Evolutionary conservation across 1,140 invertebrate genomes (phyloP).

Genomic region (Anastrepha obliqua): DNA sequence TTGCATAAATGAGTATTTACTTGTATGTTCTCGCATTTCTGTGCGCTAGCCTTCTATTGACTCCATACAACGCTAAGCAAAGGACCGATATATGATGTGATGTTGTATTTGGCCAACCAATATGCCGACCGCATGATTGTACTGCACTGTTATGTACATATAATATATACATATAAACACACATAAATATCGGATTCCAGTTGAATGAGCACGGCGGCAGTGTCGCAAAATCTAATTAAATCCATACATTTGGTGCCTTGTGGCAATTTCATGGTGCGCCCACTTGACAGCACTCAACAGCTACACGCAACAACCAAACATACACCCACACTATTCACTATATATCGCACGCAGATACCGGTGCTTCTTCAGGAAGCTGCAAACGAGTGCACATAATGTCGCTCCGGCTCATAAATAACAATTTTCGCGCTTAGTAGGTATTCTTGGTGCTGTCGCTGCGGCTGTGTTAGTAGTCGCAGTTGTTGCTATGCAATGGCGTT

Average conservation of each 20-base stretch:
- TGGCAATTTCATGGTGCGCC: conserved; percentile 3
- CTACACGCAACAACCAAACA: neutral
- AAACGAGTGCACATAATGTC: no score
- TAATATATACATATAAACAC: neutral
- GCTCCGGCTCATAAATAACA: no score
- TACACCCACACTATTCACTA: neutral
- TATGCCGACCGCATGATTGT: neutral
- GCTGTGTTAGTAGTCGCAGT: no score
- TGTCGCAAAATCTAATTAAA: conserved; percentile 5
- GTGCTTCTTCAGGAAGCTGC: no score
- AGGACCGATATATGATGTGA: neutral
- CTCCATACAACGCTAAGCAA: neutral
- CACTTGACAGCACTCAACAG: neutral
- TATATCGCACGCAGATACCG: no score
- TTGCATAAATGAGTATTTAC: neutral
- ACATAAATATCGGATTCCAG: neutral
- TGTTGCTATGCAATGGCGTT: no score
- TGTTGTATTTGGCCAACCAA: neutral
- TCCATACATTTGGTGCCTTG: neutral
- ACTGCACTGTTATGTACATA: neutral
- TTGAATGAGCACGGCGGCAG: neutral
- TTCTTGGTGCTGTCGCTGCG: no score
- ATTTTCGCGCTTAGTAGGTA: no score
- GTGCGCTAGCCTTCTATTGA: neutral
- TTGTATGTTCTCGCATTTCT: neutral